Base-by-base conservation (phyloP, 2,888 invertebrate genomes). In the Homarus gammarus region DNA sequence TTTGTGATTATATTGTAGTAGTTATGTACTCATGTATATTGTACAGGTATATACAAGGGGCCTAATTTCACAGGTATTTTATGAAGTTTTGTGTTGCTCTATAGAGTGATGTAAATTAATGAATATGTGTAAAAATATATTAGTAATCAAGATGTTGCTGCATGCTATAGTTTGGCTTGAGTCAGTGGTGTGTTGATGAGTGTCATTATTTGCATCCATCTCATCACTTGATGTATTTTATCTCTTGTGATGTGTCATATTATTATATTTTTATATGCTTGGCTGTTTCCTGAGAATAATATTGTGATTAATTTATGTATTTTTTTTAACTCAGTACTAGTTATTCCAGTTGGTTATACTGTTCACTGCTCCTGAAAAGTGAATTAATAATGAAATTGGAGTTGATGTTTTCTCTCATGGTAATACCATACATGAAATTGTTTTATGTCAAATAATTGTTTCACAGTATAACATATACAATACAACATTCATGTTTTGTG, bases 281-380 rank as follows among this genome's bases (percentile, higher is more conserved):
- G 73, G 36, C 73, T 73, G 38, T 40, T 73, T 73, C 73, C 38
- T 73, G 22, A 36, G 15, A n/a, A 70, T 27, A 12, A 36, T 73
- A 36, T 36, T 40, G 5, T 36, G 6, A 6, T 3, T 3, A 27
- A 27, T 22, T 6, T 27, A 27, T 27, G 10, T 64, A 64, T 8
- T 64, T 0, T 27, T 64, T 64, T 10, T 27, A 64, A 12, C 64
- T 64, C 12, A 27, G 64, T 27, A 27, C 15, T 3, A 64, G 27
- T 27, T 64, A 64, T 3, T 64, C n/a, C 10, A 64, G 8, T 44
- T 18, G 56, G 3, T 56, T 56, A 3, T 27, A 64, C 22, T n/a
- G 3, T 64, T 64, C 10, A 64, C n/a, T 27, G 6, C 2, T 64
- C n/a, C 18, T 64, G 3, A 64, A 27, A 56, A 44, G 18, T 22